Evolutionary conservation across 1,140 invertebrate species (phyloP).

Genomic region (Phymorhynchus buccinoides): DNA sequence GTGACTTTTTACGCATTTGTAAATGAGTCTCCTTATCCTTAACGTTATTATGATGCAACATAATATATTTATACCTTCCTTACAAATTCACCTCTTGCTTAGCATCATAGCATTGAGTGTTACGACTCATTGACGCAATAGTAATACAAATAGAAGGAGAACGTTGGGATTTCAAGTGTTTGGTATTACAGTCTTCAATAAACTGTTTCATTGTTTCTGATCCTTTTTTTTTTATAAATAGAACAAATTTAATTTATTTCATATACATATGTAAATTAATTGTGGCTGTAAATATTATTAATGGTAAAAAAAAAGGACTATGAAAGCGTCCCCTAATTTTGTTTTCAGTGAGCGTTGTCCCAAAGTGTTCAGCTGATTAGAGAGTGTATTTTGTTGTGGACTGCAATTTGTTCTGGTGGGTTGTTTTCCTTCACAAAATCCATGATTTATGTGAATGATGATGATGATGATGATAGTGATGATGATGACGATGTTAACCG

Average conservation of each 20-base stretch:
- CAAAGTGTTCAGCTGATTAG: neutral
- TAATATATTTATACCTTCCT: too few relatives aligned
- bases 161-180: too few relatives aligned
- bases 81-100: too few relatives aligned
- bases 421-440: neutral
- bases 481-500: neutral
- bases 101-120: too few relatives aligned
- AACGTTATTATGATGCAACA: too few relatives aligned
- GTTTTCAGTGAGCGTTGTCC: constrained; percentile 6
- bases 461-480: neutral
- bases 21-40: too few relatives aligned
- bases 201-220: too few relatives aligned
- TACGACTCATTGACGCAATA: too few relatives aligned
- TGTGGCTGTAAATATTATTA: neutral
- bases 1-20: too few relatives aligned
- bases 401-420: neutral
- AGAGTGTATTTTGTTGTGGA: neutral
- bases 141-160: too few relatives aligned
- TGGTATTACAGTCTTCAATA: too few relatives aligned
- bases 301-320: neutral
- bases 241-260: neutral
- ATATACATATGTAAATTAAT: neutral
- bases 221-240: too few relatives aligned
- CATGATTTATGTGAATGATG: neutral
- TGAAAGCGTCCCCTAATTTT: neutral